Conservation (phyloP, 2,888 invertebrate species). For the Metallyticus violacea region DNA sequence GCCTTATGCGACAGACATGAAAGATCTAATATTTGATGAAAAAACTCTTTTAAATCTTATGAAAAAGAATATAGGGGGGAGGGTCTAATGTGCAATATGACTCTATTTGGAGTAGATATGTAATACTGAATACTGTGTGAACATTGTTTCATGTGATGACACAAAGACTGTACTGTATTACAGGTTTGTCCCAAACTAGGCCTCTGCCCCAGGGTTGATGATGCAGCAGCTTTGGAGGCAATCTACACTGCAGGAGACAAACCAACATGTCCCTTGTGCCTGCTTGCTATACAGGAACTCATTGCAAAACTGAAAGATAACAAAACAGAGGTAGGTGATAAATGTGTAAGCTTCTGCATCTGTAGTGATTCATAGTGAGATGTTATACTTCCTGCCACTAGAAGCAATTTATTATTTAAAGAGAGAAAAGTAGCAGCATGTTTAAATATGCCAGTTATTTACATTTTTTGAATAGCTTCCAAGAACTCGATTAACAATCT, state of each 20-base stretch:
- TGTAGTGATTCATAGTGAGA: too few relatives aligned
- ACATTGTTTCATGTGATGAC: too few relatives aligned
- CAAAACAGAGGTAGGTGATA: constrained; percentile 64
- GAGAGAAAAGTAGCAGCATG: neutral
- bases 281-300: constrained; percentile 77
- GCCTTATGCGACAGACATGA: too few relatives aligned
- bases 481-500: too few relatives aligned
- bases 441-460: neutral
- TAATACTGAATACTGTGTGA: too few relatives aligned
- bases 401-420: neutral
- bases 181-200: constrained; percentile 70
- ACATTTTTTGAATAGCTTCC: too few relatives aligned
- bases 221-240: constrained; percentile 46
- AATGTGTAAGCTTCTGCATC: neutral
- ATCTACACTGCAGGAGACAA: constrained; percentile 54
- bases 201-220: constrained; percentile 57
- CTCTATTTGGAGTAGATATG: too few relatives aligned
- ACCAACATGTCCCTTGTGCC: constrained; percentile 76
- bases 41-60: too few relatives aligned
- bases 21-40: too few relatives aligned
- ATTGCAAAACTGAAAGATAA: constrained; percentile 69
- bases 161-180: too few relatives aligned
- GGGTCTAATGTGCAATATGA: too few relatives aligned
- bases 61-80: too few relatives aligned
- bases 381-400: neutral